These are phyloP conservation scores for Rhea americana DNA, from an alignment of 2,113 vertebrate genomes.

Conservation along the genomic window DNA sequence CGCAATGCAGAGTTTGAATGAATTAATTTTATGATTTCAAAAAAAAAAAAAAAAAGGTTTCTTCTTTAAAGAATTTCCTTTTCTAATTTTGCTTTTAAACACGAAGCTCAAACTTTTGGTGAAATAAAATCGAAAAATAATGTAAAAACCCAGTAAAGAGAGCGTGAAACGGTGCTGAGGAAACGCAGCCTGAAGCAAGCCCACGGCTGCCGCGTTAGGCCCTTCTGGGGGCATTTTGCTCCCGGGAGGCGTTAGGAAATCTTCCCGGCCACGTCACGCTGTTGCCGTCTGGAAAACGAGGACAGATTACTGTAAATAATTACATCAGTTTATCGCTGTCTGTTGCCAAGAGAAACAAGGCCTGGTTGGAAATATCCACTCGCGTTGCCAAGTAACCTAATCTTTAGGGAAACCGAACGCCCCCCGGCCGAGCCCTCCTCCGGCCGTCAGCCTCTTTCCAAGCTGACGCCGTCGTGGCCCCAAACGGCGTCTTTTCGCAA, in stretches of 20 bases:
- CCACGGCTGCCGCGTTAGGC: not conserved
- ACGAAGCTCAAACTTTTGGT: not conserved
- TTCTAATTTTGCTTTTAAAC: not conserved
- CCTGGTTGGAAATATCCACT: slow-evolving; percentile 14
- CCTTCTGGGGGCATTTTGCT: not conserved
- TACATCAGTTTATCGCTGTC: slow-evolving; percentile 27
- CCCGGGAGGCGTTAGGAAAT: not conserved
- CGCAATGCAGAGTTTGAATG: not conserved
- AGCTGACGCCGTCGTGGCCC: not conserved
- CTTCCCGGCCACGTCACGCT: not conserved
- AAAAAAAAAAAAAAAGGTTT: not conserved
- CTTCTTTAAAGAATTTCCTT: not conserved
- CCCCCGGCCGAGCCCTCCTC: not conserved
- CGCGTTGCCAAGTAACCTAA: slow-evolving; percentile 34
- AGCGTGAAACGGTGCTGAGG: no score
- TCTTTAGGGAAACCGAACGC: not conserved
- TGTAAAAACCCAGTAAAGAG: not conserved
- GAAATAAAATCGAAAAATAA: not conserved
- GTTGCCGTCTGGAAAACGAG: slow-evolving; percentile 18
- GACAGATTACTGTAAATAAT: slow-evolving; percentile 49
- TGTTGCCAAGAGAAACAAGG: slow-evolving; percentile 62
- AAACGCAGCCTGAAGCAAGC: not conserved
- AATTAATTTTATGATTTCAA: not conserved
- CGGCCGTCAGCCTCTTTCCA: not conserved
- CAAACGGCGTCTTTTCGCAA: not conserved